Base-by-base conservation (phyloP, 2,888 invertebrate species). In the Diogma glabrata region DNA sequence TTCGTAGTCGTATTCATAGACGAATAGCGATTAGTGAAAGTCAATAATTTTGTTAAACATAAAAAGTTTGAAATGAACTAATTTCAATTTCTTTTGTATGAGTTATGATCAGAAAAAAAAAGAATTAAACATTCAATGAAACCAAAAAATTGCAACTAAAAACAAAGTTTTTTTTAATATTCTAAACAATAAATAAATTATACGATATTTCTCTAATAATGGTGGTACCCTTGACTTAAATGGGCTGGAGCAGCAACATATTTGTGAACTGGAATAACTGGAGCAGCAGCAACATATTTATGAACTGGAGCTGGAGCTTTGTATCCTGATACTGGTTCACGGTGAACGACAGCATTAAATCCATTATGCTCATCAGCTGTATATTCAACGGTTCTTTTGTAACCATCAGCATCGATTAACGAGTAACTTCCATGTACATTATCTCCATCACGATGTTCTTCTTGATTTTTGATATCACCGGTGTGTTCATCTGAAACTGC, bases 291-390 rank as follows among this genome's bases (percentile, higher is more conserved):
- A 9, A 46, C 26, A 26, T 22, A 46, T 14, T 46, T 46, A 8
- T 46, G 46, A 24, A 26, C 24, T 26, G 24, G 46, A 9, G 26
- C 26, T 46, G 46, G 46, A 24, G 23, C 23, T 16, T 24, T 24
- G 24, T 24, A 46, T 16, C 46, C 46, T 5, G 64, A 56, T 3
- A 69, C 68, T n/a, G 72, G 72, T 58, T 74, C 72, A 33, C 71
- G 72, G 52, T 67, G 68, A 2, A 75, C 75, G 36, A 73, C 60
- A 4, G 76, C 76, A 59, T 75, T 72, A 64, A 76, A 76, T 52
- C 76, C 75, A 54, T 63, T 70, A 57, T 72, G 70, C 10, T 69
- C 64, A 59, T 75, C 75, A 19, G 75, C 72, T 50, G 68, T 68
- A 62, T 76, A 76, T 19, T 74, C 70, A 12, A 76, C 76, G 30